Conservation (phyloP, 2,797 vertebrate species). For the Gymnothorax reevesii region DNA sequence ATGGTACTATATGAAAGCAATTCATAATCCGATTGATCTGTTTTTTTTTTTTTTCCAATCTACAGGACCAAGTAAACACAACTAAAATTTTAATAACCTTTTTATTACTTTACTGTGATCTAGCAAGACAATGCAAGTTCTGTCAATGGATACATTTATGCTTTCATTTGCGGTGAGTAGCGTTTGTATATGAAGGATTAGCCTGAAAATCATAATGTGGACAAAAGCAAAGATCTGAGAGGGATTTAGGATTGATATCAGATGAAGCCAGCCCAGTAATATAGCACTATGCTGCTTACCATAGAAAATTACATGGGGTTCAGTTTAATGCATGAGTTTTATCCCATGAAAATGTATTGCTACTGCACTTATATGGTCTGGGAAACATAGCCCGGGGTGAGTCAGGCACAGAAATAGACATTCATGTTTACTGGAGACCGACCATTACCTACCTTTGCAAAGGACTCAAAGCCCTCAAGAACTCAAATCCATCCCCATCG, state of each 20-base stretch:
- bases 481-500: background rate
- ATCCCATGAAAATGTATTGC: background rate
- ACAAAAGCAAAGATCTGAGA: background rate
- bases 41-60: too few species aligned
- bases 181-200: background rate
- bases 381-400: background rate
- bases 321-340: background rate
- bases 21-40: conserved; percentile 55
- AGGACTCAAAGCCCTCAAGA: background rate
- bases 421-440: background rate
- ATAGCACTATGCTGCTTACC: too few species aligned
- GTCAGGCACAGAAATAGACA: background rate
- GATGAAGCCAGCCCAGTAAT: conserved; percentile 1
- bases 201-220: background rate
- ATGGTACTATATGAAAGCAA: conserved; percentile 42
- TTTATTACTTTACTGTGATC: conserved; percentile 40
- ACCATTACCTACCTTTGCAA: background rate
- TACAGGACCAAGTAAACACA: conserved; percentile 52
- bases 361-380: background rate
- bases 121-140: conserved; percentile 32
- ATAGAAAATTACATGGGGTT: background rate
- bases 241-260: background rate
- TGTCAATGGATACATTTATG: conserved; percentile 27
- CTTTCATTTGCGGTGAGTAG: background rate
- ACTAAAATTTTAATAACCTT: conserved; percentile 39